Conservation (phyloP, 2,113 vertebrate species). For the Apistogramma diplotaenia region DNA sequence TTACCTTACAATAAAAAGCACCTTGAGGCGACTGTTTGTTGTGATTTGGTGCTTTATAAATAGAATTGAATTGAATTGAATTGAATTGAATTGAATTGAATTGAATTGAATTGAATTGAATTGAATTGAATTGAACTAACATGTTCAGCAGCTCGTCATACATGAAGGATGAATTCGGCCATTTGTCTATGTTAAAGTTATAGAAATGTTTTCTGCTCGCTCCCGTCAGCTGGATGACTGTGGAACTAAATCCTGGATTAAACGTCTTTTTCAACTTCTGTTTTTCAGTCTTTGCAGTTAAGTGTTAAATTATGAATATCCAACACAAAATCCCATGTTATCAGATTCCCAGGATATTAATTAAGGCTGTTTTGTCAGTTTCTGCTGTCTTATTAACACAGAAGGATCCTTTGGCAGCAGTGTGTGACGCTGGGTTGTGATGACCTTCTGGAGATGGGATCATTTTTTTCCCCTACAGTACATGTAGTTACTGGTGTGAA, state of each 20-base stretch:
- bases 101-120: too few relatives aligned
- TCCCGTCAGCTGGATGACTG: background rate
- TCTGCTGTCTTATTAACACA: background rate
- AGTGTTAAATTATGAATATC: background rate
- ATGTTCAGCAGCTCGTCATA: rapidly evolving
- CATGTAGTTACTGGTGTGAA: background rate
- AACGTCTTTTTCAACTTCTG: background rate
- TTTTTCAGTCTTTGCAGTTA: background rate
- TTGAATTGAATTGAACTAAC: too few relatives aligned
- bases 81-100: too few relatives aligned
- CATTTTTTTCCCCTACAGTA: background rate
- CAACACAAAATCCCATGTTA: background rate
- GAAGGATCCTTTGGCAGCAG: background rate
- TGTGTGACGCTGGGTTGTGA: background rate
- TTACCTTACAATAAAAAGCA: too few relatives aligned
- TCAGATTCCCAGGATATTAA: background rate
- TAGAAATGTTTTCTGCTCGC: background rate
- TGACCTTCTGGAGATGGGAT: background rate
- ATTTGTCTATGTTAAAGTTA: background rate
- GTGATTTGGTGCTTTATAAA: too few relatives aligned
- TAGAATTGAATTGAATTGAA: too few relatives aligned
- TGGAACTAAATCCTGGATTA: background rate
- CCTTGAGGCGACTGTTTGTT: too few relatives aligned
- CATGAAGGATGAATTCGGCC: background rate
- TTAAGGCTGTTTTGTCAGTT: background rate